phyloP scores from a whole-genome alignment of 1,140 invertebrate species.

The Octopus sinensis region DNA sequence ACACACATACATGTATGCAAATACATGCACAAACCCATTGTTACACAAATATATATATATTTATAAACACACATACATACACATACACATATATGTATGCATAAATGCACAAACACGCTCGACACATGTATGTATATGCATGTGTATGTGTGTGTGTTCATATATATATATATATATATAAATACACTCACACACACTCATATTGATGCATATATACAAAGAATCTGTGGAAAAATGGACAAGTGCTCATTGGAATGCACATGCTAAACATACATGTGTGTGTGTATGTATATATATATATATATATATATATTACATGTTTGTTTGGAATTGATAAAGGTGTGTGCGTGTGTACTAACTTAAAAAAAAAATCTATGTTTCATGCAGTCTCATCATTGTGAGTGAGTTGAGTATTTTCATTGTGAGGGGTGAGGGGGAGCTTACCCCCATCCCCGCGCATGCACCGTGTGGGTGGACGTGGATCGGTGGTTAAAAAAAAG shows the following conservation, averaged over 20 bases:
- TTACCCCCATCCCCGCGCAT: background rate
- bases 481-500: background rate
- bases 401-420: no score
- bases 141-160: background rate
- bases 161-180: conserved; percentile 12
- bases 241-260: background rate
- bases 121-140: background rate
- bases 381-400: no score
- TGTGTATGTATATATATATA: background rate
- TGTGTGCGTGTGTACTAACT: background rate
- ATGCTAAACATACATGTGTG: background rate
- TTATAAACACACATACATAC: background rate
- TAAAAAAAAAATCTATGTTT: no score
- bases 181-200: background rate
- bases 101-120: background rate
- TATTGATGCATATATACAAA: background rate
- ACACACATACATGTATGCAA: background rate
- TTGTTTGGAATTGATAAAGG: background rate
- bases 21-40: background rate
- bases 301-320: background rate
- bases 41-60: background rate
- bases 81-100: background rate
- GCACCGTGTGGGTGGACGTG: background rate
- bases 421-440: background rate
- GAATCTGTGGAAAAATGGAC: background rate